Conservation (phyloP, 2,888 invertebrate genomes). For the Charanyca ferruginea region DNA sequence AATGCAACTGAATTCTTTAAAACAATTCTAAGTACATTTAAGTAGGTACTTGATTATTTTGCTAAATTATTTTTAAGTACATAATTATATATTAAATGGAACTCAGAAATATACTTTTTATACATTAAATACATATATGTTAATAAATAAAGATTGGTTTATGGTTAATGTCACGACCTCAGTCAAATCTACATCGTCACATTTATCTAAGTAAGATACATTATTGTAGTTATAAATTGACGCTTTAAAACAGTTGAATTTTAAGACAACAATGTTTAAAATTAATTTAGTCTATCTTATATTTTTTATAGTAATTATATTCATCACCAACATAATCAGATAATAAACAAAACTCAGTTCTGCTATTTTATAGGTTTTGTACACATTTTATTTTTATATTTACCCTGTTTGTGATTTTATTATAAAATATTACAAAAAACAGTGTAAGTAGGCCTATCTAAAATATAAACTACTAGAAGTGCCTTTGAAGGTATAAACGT, state of each 20-base stretch:
- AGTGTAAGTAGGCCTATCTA: not conserved
- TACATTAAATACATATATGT: not conserved
- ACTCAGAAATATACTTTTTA: constrained; percentile 4
- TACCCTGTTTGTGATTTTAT: constrained; percentile 41
- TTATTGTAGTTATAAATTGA: too few relatives aligned
- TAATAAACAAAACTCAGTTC: constrained; percentile 39
- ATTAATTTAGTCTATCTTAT: too few relatives aligned
- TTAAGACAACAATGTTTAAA: too few relatives aligned
- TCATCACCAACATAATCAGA: not conserved
- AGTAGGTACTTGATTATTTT: constrained; percentile 55
- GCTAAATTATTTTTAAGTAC: constrained; percentile 8
- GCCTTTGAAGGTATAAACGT: too few relatives aligned
- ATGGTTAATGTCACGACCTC: constrained; percentile 2
- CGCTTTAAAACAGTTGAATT: too few relatives aligned
- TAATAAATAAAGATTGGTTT: not conserved
- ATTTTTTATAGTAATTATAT: not conserved
- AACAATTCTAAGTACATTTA: constrained; percentile 54
- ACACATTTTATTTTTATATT: constrained; percentile 33
- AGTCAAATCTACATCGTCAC: constrained; percentile 9
- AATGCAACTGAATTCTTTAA: constrained; percentile 34
- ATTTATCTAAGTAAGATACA: constrained; percentile 18
- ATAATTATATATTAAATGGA: not conserved
- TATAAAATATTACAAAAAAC: constrained; percentile 4
- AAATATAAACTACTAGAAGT: constrained; percentile 15
- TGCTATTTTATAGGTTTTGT: constrained; percentile 18